Evolutionary conservation across 2,113 vertebrate species (phyloP).

Genomic region (Coryphaenoides rupestris): DNA sequence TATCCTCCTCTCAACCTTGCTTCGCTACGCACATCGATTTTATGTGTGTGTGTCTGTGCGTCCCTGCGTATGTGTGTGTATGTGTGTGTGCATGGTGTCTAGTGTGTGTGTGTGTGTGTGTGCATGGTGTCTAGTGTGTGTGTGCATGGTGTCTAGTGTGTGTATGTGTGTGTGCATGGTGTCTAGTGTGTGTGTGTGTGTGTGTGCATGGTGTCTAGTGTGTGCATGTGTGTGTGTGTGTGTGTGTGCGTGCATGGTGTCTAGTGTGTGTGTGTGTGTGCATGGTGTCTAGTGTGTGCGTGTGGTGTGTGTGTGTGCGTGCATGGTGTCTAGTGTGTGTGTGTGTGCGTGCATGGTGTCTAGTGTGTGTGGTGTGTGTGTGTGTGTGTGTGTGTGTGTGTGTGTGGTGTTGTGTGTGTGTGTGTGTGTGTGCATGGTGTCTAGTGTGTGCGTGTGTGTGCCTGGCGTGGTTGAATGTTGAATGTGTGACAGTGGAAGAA

Average conservation of each 20-base stretch:
- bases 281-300: not conserved
- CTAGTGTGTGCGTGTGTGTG: not conserved
- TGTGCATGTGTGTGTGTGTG: conserved; percentile 16
- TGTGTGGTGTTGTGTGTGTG: not conserved
- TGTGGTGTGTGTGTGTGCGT: not conserved
- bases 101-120: not conserved
- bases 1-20: no score
- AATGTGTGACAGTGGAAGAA: conserved; percentile 22
- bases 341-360: not conserved
- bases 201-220: conserved; percentile 11
- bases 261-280: not conserved
- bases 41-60: not conserved
- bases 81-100: not conserved
- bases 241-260: not conserved
- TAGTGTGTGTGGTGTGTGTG: not conserved
- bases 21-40: not conserved
- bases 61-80: no score
- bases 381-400: not conserved
- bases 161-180: no score
- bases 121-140: not conserved
- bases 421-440: no score
- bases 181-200: not conserved
- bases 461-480: conserved; percentile 24
- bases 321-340: not conserved
- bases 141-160: not conserved